Evolutionary conservation across 2,113 vertebrate species (phyloP).

Genomic region (Pelvicachromis taeniatus): DNA sequence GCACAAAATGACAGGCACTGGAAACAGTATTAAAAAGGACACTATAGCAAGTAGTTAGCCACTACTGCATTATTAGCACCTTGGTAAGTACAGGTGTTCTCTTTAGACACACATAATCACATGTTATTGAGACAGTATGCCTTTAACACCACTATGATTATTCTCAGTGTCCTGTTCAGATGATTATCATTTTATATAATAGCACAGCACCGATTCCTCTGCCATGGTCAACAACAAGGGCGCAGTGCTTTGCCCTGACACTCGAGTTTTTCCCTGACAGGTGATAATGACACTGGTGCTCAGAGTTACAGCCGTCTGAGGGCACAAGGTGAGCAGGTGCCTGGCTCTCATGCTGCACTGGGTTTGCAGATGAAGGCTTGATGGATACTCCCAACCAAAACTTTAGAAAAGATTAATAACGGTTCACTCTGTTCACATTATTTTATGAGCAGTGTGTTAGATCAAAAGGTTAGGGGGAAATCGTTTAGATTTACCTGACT

Average conservation of each 20-base stretch:
- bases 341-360: background rate
- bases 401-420: background rate
- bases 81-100: background rate
- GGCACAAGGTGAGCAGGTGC: constrained; percentile 18
- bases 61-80: background rate
- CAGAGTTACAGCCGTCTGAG: background rate
- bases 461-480: background rate
- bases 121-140: background rate
- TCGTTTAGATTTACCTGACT: background rate
- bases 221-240: background rate
- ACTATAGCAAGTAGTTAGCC: background rate
- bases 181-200: background rate
- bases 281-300: constrained; percentile 30
- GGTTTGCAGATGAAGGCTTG: background rate
- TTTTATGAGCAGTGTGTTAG: background rate
- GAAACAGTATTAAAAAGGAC: background rate
- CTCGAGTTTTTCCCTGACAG: background rate
- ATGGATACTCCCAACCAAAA: background rate
- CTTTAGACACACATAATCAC: background rate
- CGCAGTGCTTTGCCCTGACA: background rate
- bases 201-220: background rate
- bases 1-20: background rate
- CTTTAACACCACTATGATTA: background rate
- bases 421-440: background rate
- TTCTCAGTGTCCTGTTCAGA: background rate